Base-by-base conservation (phyloP, 2,113 vertebrate species). In the Bos javanicus region DNA sequence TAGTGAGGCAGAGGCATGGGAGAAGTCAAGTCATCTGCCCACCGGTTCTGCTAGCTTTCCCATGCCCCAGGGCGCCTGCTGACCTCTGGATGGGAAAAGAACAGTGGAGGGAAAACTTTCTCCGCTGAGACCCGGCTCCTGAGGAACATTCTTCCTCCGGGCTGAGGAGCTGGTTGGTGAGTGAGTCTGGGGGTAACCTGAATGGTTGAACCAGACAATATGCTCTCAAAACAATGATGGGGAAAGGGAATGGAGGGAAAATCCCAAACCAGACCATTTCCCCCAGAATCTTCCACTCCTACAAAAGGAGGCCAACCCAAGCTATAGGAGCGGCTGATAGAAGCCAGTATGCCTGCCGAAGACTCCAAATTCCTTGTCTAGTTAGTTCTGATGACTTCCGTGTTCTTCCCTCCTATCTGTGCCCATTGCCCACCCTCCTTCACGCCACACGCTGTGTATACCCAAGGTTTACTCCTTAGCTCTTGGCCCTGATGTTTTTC, bases 271-370 rank as follows among this genome's bases (percentile, higher is more conserved):
- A 71, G 52, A n/a, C 25, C 33, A 19, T 74, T 81, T 91, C 23
- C 56, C 46, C 28, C 17, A 76, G 82, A 84, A 85, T 62, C 76
- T 52, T 80, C 60, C 30, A 36, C 50, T 89, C 26, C 26, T 21
- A 43, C n/a, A 56, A 90, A 62, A 21, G 13, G 15, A 95, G 52
- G 17, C 9, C 60, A 74, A n/a, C 57, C 36, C 1, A 74, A 28
- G 23, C 21, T 11, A 25, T 0, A 59, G 39, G 13, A 0, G 0
- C 26, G 43, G 43, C 14, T 76, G 26, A 7, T 5, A 16, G 28
- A 62, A 15, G 60, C 13, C 28, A 62, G 78, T 76, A 91, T 60
- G 46, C 76, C n/a, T 43, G 33, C 33, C 6, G 0, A 43, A 74
- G 57, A 30, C 46, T 59, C 6, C 16, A 0, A 7, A 23, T 21